phyloP scores from a whole-genome alignment of 2,113 vertebrate species.

The Tetrax tetrax region DNA sequence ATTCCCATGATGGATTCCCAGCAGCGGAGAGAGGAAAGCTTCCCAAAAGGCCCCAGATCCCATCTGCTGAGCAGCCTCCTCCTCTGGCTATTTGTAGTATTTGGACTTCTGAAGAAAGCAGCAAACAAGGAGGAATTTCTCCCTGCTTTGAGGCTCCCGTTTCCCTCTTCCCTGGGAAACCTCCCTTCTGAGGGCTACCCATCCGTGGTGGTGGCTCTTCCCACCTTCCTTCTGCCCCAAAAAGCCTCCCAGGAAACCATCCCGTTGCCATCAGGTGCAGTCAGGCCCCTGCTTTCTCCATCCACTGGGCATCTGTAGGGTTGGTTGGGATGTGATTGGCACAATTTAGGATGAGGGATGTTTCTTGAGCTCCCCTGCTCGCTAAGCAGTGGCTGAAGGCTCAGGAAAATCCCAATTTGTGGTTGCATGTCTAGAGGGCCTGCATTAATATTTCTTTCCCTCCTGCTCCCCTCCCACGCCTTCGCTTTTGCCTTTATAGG shows the following conservation, averaged over 20 bases:
- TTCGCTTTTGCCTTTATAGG: background rate
- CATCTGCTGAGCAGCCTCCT: background rate
- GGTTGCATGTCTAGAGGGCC: background rate
- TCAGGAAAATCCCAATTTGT: background rate
- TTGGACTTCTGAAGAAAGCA: background rate
- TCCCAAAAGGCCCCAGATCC: background rate
- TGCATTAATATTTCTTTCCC: background rate
- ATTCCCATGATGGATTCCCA: constrained; percentile 33
- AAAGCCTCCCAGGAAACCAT: background rate
- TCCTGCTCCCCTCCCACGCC: background rate
- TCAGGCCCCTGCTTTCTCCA: background rate
- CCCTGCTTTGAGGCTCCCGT: background rate
- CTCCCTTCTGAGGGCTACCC: background rate
- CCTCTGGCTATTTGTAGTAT: background rate
- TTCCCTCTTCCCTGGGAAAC: background rate
- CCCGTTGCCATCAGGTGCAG: background rate
- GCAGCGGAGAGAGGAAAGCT: background rate
- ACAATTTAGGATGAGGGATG: fast-evolving
- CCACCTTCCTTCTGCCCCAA: background rate
- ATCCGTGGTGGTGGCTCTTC: background rate
- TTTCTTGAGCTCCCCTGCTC: background rate
- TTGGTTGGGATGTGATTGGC: background rate
- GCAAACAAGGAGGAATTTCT: background rate
- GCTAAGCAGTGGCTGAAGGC: background rate
- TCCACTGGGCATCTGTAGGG: fast-evolving